Evolutionary conservation across 2,797 vertebrate species (phyloP).

Genomic region (Chrosomus eos): DNA sequence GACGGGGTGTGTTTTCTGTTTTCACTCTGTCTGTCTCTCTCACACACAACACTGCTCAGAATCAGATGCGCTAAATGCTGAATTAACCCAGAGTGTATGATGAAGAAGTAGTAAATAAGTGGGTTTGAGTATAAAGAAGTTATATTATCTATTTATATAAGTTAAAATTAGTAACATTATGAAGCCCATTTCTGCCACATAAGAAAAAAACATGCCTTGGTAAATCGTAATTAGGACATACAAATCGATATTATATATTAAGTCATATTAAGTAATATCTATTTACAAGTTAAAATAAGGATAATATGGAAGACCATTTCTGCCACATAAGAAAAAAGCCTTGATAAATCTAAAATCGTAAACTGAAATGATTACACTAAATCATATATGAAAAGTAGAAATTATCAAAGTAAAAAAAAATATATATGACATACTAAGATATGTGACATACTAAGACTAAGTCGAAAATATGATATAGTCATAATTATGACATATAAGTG

Average conservation of each 20-base stretch:
- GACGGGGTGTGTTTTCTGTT: not conserved
- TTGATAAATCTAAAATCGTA: too few species aligned
- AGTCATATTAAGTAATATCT: not conserved
- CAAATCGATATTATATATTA: not conserved
- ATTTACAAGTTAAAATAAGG: not conserved
- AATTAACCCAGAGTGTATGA: not conserved
- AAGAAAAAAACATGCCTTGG: not conserved
- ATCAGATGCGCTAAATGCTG: not conserved
- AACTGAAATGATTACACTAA: not conserved
- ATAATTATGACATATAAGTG: too few species aligned
- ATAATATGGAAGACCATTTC: not conserved
- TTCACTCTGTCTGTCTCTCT: not conserved
- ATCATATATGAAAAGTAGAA: not conserved
- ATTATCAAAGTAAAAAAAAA: too few species aligned
- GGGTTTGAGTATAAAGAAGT: not conserved
- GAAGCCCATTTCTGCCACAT: not conserved
- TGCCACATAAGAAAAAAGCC: not conserved
- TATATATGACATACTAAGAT: too few species aligned
- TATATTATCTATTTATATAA: not conserved
- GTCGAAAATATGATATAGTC: too few species aligned
- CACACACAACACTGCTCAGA: not conserved
- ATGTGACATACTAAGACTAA: too few species aligned
- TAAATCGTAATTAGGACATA: not conserved
- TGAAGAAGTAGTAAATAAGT: not conserved
- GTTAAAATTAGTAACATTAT: not conserved